Base-by-base conservation (phyloP, 2,888 invertebrate species). In the Buathra laborator region DNA sequence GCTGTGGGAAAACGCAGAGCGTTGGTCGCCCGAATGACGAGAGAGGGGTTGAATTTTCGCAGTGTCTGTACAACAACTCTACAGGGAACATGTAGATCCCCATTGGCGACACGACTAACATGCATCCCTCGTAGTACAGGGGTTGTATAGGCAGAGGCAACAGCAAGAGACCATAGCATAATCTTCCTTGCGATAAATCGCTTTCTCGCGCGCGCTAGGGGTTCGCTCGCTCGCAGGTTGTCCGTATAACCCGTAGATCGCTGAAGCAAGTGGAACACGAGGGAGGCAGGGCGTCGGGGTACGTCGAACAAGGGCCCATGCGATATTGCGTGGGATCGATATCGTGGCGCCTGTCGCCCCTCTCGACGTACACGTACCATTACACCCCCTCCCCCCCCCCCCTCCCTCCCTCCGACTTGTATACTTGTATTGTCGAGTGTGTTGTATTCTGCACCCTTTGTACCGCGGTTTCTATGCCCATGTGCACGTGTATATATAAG, bases 251-350 rank as follows among this genome's bases (percentile, higher is more conserved):
- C 24, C 43, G 19, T 32, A 70, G 67, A 48, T 59, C 68, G 70
- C 6, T 32, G 53, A 44, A 71, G 80, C 59, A 67, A 83, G 37
- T 78, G 46, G 56, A 74, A 83, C 74, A 83, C 68, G 66, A 71
- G 74, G 74, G 59, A 86, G 84, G 77, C 79, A 84, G 75, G 81
- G 81, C 81, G 87, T 86, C 85, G 85, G 83, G 78, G 84, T 32
- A 79, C 87, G 87, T 84, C 78, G 76, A 87, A 87, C 75, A 87
- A 82, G 86, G 87, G 86, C 86, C 86, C 85, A 86, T 88, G 88
- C 88, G 89, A 91, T 91, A 91, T 91, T 91, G 89, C 92, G 89
- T 91, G 86, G 91, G 91, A 92, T 92, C 92, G 92, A 92, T 92
- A 92, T 91, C 90, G 85, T 83, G 88, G 90, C 91, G 91, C 89